Conservation (phyloP, 2,888 invertebrate species). For the Hirtodrosophila histrioides region DNA sequence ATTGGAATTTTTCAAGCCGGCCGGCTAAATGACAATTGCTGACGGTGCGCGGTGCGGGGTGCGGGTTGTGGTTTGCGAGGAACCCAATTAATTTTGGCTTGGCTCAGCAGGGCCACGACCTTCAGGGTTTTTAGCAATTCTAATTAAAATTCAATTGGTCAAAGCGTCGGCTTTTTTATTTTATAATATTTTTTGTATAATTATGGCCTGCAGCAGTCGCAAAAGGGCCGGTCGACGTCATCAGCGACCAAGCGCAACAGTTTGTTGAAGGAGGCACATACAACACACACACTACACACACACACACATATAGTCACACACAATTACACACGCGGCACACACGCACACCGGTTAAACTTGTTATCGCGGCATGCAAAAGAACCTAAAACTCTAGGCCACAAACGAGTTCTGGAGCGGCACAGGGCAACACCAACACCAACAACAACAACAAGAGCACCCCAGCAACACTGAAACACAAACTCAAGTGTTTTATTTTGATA, state of each 20-base stretch:
- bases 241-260: slow-evolving; percentile 70
- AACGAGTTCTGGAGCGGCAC: slow-evolving; percentile 76
- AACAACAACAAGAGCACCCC: slow-evolving; percentile 31
- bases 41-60: slow-evolving; percentile 21
- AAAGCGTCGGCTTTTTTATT: slow-evolving; percentile 12
- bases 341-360: slow-evolving; percentile 77
- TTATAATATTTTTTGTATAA: slow-evolving; percentile 24
- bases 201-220: slow-evolving; percentile 42
- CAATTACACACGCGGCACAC: slow-evolving; percentile 56
- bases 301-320: slow-evolving; percentile 52
- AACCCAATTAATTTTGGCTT: slow-evolving; percentile 2
- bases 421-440: slow-evolving; percentile 46
- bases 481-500: slow-evolving; percentile 74
- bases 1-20: slow-evolving; percentile 45
- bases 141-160: slow-evolving; percentile 66
- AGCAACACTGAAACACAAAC: slow-evolving; percentile 42
- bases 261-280: slow-evolving; percentile 74
- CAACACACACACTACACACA: slow-evolving; percentile 22
- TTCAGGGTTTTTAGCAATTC: slow-evolving; percentile 41
- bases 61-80: background rate
- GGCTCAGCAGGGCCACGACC: slow-evolving; percentile 19
- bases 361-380: slow-evolving; percentile 79
- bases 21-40: slow-evolving; percentile 46
- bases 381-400: slow-evolving; percentile 72
- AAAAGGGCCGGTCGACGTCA: slow-evolving; percentile 63